Evolutionary conservation across 2,888 invertebrate species (phyloP).

Genomic region (Trypoxylon attenuatum): DNA sequence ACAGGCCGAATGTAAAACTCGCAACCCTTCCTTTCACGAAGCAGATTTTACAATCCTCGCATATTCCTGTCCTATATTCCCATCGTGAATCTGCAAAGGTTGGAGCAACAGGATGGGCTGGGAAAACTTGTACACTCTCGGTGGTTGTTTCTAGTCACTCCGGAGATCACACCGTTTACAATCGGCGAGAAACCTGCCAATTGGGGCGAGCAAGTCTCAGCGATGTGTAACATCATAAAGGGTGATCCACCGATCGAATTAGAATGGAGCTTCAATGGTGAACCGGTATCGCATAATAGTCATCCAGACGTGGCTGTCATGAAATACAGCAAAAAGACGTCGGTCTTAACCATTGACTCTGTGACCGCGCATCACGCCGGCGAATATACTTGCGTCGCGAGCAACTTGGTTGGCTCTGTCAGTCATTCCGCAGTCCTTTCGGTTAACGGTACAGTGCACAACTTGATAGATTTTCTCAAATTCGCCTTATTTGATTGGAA

Average conservation of each 20-base stretch:
- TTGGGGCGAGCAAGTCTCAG: constrained; percentile 84
- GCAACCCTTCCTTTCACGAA: neutral
- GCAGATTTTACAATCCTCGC: neutral
- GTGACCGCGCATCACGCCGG: constrained; percentile 74
- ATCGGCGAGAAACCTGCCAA: constrained; percentile 84
- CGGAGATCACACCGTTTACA: constrained; percentile 82
- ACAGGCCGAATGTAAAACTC: neutral
- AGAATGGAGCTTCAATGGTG: constrained; percentile 78
- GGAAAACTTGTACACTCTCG: neutral
- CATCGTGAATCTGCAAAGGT: neutral
- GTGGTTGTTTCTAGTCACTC: constrained; percentile 76
- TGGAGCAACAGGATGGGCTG: no score
- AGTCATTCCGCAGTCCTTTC: constrained; percentile 74
- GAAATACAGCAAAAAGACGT: constrained; percentile 69
- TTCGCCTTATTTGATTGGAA: no score
- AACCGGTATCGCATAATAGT: constrained; percentile 53
- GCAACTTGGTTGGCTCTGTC: constrained; percentile 75
- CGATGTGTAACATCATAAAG: constrained; percentile 84
- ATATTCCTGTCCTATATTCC: neutral
- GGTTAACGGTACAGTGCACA: constrained; percentile 77
- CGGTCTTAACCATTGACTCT: constrained; percentile 73
- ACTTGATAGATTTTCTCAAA: no score
- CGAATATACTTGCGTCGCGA: constrained; percentile 75
- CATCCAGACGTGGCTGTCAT: constrained; percentile 66
- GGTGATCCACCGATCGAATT: constrained; percentile 88